Percentiles rank a stretch among this genome's conserved stretches.
These are phyloP conservation scores for Stenolophus ochropezus DNA, from an alignment of 2,888 invertebrate genomes.

Conservation along the genomic window DNA sequence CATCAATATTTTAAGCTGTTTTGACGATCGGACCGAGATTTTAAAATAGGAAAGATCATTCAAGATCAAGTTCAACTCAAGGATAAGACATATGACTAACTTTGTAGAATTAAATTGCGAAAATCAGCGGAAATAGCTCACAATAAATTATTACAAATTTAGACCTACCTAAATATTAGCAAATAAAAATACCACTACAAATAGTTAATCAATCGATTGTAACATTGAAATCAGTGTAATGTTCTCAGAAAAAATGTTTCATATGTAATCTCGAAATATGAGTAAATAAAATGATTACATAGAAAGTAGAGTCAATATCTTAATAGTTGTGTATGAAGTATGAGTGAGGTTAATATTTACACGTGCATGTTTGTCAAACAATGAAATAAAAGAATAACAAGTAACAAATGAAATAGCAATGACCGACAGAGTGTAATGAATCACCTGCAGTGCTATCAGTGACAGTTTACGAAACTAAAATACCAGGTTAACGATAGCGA, in stretches of 20 bases:
- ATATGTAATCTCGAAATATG: neutral
- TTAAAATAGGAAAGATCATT: neutral
- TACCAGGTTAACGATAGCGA: constrained; percentile 47
- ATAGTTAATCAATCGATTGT: neutral
- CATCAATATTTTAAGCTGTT: neutral
- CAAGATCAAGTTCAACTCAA: neutral
- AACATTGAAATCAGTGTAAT: neutral
- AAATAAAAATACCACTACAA: too few relatives aligned
- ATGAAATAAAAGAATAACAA: constrained; percentile 26
- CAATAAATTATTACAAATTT: neutral
- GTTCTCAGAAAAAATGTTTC: neutral
- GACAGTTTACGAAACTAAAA: constrained; percentile 53
- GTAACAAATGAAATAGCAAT: constrained; percentile 31
- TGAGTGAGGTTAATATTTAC: constrained; percentile 7
- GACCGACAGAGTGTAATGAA: constrained; percentile 44
- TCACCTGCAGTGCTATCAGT: constrained; percentile 40
- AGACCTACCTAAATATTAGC: too few relatives aligned
- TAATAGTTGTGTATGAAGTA: neutral
- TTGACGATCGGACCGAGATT: neutral
- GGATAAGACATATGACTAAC: neutral
- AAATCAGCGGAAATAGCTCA: neutral
- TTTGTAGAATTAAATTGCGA: neutral
- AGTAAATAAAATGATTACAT: neutral
- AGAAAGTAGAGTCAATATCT: neutral
- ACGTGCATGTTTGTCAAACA: constrained; percentile 5